phyloP scores from a whole-genome alignment of 2,797 vertebrate species.

The Manis crassicaudata region DNA sequence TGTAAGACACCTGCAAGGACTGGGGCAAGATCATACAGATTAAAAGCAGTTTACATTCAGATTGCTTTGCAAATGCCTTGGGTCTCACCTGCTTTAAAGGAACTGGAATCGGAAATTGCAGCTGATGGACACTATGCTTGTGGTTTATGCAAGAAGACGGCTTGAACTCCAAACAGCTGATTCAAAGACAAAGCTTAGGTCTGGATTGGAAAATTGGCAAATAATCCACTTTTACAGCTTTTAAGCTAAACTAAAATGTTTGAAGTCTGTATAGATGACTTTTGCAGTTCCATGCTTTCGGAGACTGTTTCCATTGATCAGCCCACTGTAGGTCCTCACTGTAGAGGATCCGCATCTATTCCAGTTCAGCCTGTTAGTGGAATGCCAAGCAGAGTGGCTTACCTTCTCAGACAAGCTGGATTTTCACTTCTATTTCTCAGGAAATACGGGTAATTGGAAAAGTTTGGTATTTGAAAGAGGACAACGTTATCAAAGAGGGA shows the following conservation, averaged over 20 bases:
- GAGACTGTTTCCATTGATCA: neutral
- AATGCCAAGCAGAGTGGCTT: neutral
- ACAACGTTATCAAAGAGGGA: neutral
- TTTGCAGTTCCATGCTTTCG: neutral
- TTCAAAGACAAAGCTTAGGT: neutral
- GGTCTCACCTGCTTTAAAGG: constrained; percentile 14
- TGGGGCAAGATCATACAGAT: constrained; percentile 26
- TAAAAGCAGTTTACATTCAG: constrained; percentile 41
- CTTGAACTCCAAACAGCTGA: neutral
- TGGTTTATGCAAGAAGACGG: neutral
- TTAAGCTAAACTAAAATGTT: neutral
- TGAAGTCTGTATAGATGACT: neutral
- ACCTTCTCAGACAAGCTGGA: neutral
- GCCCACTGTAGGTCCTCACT: neutral
- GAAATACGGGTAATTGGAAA: constrained; percentile 7
- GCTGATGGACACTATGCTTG: neutral
- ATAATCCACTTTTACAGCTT: neutral
- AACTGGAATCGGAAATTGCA: constrained; percentile 35
- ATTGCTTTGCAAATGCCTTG: constrained; percentile 34
- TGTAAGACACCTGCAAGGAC: neutral
- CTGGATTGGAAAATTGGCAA: neutral
- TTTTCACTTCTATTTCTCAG: neutral
- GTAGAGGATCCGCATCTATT: neutral
- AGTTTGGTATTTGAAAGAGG: neutral
- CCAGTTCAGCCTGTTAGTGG: neutral